Evolutionary conservation across 2,113 vertebrate genomes (phyloP), one percentile per base, ranked within the genome.

Genomic region (Hippocampus comes): DNA sequence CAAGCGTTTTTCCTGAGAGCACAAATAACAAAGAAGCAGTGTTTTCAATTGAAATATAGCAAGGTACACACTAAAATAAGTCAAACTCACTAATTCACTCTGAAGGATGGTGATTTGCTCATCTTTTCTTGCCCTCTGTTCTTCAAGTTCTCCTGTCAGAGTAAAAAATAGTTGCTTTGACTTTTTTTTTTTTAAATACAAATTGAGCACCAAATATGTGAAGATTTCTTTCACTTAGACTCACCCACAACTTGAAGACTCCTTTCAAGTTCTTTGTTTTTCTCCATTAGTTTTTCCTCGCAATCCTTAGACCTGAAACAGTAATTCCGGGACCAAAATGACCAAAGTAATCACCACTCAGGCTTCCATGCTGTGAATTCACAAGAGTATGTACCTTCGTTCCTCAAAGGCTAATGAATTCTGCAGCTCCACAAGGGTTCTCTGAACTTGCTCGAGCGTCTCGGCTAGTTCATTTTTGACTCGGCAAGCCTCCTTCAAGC

Each of bases 41-140:
- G 42, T 57, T 42, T 51, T 59, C 1, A 51, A 38, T 7, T 21
- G 2, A 1, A 25, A 5, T 48, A 41, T 23, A 46, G 30, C 68
- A 57, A 38, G 1, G 12, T 53, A 21, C 0, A 41, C 8, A 41
- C 8, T 12, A 74, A 65, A 67, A 43, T 34, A 71, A 71, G 78
- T 25, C 41, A 6, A 67, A 67, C 69, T 91, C 93, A 96, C 96
- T 76, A 95, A 79, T 63, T 91, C 83, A 79, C 84, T 85, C 86
- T 89, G 89, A 27, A 96, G 82, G 75, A 89, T 86, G 87, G 94
- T 87, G 76, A 96, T 88, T 82, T 95, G 86, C 64, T 63, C 82
- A 84, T 95, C 92, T 82, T 91, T 92, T 70, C 91, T 86, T 80
- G 83, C 82, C 89, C 91, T 93, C 57, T 92, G 70, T 66, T 92